phyloP scores from a whole-genome alignment of 2,888 invertebrate genomes.

The Drosophila rellima region DNA sequence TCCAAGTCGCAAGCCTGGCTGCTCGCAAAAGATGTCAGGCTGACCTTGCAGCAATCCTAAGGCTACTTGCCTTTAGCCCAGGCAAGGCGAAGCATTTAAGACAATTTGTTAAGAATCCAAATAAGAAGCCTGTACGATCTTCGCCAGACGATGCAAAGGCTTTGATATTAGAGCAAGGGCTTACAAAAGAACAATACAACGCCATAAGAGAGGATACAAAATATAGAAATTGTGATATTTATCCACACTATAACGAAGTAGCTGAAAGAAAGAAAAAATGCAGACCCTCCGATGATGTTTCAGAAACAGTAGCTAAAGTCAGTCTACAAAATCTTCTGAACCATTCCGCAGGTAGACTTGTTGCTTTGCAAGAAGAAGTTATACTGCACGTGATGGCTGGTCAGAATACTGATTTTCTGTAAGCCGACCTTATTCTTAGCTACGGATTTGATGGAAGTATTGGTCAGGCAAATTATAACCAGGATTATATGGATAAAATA shows the following conservation, averaged over 20 bases:
- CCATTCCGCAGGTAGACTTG: background rate
- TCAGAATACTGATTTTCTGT: background rate
- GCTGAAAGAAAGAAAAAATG: background rate
- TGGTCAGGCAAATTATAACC: background rate
- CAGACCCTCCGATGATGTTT: background rate
- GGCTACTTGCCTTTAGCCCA: background rate
- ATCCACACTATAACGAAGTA: background rate
- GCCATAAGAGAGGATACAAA: background rate
- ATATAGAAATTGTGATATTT: background rate
- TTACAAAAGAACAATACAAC: background rate
- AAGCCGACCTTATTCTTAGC: background rate
- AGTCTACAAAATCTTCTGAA: constrained; percentile 1
- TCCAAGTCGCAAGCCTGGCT: background rate
- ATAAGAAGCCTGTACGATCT: background rate
- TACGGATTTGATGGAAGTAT: constrained; percentile 1
- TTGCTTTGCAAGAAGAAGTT: background rate
- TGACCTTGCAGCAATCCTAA: background rate
- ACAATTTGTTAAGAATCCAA: background rate
- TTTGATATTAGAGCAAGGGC: background rate
- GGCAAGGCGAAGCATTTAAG: background rate
- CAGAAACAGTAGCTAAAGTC: background rate
- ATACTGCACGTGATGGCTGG: background rate
- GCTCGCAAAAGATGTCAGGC: background rate
- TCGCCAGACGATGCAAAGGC: background rate
- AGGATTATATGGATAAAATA: background rate